These are phyloP conservation scores for Siniperca knerii DNA, from an alignment of 2,113 vertebrate genomes.

Conservation along the genomic window DNA sequence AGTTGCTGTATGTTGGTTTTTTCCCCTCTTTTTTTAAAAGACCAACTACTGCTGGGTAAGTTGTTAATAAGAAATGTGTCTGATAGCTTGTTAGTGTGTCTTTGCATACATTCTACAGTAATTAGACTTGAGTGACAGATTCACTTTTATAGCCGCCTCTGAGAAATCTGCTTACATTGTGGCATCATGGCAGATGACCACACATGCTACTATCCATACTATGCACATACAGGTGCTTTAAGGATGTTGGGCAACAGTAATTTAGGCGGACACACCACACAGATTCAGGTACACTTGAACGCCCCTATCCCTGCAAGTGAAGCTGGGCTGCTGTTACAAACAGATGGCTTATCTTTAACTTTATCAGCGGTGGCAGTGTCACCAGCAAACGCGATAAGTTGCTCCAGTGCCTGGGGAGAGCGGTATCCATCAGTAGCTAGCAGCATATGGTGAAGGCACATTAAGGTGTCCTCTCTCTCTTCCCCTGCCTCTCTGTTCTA, in stretches of 20 bases:
- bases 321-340: slow-evolving; percentile 54
- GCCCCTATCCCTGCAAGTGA: slow-evolving; percentile 26
- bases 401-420: slow-evolving; percentile 60
- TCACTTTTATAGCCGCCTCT: slow-evolving; percentile 6
- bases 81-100: slow-evolving; percentile 63
- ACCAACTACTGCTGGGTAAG: slow-evolving; percentile 20
- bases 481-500: slow-evolving; percentile 40
- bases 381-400: slow-evolving; percentile 63
- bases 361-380: slow-evolving; percentile 63
- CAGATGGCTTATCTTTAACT: slow-evolving; percentile 83
- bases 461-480: slow-evolving; percentile 64
- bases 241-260: background rate
- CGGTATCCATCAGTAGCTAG: slow-evolving; percentile 69
- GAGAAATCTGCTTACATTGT: slow-evolving; percentile 33
- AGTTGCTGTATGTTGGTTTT: slow-evolving; percentile 25
- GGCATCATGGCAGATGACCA: slow-evolving; percentile 32
- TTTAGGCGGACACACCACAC: slow-evolving; percentile 13
- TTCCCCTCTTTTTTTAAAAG: background rate
- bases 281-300: slow-evolving; percentile 14
- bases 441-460: slow-evolving; percentile 74
- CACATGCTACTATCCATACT: background rate
- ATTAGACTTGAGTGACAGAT: slow-evolving; percentile 63
- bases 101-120: slow-evolving; percentile 52
- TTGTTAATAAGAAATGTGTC: slow-evolving; percentile 54
- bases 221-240: slow-evolving; percentile 28